Evolutionary conservation across 53 echinoderm and acorn worm genomes (phyloP), one percentile per base, ranked within the genome.

Genomic region (Echinometra lucunter): DNA sequence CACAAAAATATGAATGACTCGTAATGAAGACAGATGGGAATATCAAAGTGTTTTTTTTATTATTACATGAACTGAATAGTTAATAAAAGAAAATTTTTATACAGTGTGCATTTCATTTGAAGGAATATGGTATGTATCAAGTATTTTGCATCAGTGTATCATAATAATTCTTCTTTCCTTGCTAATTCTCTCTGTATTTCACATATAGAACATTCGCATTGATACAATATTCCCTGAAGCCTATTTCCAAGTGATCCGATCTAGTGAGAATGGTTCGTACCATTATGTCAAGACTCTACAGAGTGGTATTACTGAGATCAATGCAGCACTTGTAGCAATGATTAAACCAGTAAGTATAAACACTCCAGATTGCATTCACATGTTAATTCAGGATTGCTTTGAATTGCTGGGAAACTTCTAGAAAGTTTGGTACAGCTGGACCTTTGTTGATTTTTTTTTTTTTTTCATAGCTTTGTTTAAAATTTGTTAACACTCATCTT

Each of bases 271-370:
- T 32, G 99, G 99, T 23, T 97, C 99, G 11, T 96, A 98, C 88
- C 99, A 99, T 88, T 96, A 96, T 42, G 97, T 99, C n/a, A 94
- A 95, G 30, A 96, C 99, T 12, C 81, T 95, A 47, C 88, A 96
- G 95, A 97, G 95, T 70, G 99, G 99, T 44, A 88, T 96, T 91
- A 98, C 99, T 0, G 99, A 97, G 91, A 99, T 99, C 56, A 95
- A 98, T 40, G 99, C 99, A 7, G 95, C 99, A 19, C 95, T 99
- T 13, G 97, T 98, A 8, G 95, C 98, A 30, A 96, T 99, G 87
- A 95, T 96, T 30, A 97, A 96, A 75, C 96, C 98, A 10, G 99
- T 99, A 89, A 97, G 98, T 98, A 69, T 0, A 66, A n/a, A n/a
- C 66, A 66, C 21, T 21, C n/a, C n/a, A 0, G 2, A 66, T 27